Percentiles rank a stretch among this genome's conserved stretches.
Conservation (phyloP, 92 coral and sea anemone genomes). For the Actinernus sp. region DNA sequence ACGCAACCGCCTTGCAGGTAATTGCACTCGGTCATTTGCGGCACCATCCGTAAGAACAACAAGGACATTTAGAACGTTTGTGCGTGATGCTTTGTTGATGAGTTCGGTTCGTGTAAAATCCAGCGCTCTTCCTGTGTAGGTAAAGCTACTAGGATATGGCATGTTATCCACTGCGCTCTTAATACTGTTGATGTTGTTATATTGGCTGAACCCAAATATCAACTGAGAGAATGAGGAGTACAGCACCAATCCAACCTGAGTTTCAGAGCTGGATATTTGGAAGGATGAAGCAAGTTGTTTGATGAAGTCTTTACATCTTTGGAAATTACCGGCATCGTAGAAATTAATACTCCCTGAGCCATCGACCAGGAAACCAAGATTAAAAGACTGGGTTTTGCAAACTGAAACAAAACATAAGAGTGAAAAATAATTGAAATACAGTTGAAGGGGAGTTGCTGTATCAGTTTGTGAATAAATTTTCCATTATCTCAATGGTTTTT, state of each 20-base stretch:
- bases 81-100: slow-evolving; percentile 48
- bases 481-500: too few relatives aligned
- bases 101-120: slow-evolving; percentile 6
- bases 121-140: slow-evolving; percentile 63
- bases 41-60: slow-evolving; percentile 65
- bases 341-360: slow-evolving; percentile 83
- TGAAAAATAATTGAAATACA: too few relatives aligned
- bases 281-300: slow-evolving; percentile 38
- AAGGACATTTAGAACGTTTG: slow-evolving; percentile 22
- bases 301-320: slow-evolving; percentile 55
- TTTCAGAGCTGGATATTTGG: slow-evolving; percentile 30
- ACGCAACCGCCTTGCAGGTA: slow-evolving; percentile 62
- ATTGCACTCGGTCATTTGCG: slow-evolving; percentile 28
- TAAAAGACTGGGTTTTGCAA: slow-evolving; percentile 15
- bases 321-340: slow-evolving; percentile 62
- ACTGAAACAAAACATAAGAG: background rate
- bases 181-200: slow-evolving; percentile 21
- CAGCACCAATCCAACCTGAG: slow-evolving; percentile 62
- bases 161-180: slow-evolving; percentile 35
- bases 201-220: slow-evolving; percentile 45
- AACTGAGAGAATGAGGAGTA: slow-evolving; percentile 28
- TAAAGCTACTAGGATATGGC: slow-evolving; percentile 31
- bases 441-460: too few relatives aligned
- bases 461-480: too few relatives aligned
- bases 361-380: slow-evolving; percentile 76